phyloP scores from a whole-genome alignment of 2,797 vertebrate genomes.

The Cygnus olor region DNA sequence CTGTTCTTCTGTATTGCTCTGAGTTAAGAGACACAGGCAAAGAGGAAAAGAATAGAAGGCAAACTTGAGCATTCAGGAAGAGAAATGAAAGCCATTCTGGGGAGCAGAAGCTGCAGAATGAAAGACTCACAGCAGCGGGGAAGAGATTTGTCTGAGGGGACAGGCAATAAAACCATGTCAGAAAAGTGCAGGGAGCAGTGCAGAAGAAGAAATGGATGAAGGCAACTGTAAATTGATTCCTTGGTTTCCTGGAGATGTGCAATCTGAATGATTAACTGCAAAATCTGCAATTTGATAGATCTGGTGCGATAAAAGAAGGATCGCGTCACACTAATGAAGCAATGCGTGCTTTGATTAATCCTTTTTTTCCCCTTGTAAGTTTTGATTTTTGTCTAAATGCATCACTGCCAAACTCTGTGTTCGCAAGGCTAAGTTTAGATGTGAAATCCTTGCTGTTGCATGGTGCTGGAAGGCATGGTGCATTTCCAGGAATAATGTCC shows the following conservation, averaged over 20 bases:
- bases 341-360: background rate
- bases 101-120: conserved; percentile 3
- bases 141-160: conserved; percentile 46
- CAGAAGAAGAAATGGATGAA: conserved; percentile 46
- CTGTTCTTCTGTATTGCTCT: conserved; percentile 37
- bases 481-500: background rate
- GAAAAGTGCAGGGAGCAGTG: background rate
- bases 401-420: background rate
- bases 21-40: background rate
- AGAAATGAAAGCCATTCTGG: conserved; percentile 51
- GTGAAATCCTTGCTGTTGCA: background rate
- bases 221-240: background rate
- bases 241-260: conserved; percentile 31
- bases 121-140: background rate
- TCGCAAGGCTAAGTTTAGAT: background rate
- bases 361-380: background rate
- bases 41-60: conserved; percentile 40
- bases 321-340: conserved; percentile 26
- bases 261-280: conserved; percentile 47
- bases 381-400: conserved; percentile 18
- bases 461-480: background rate
- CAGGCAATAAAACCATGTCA: conserved; percentile 12
- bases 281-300: conserved; percentile 50
- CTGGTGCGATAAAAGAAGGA: conserved; percentile 15
- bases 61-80: conserved; percentile 33